These are phyloP conservation scores for Oscheius myriophilus DNA, from an alignment of 2,888 invertebrate genomes.

Conservation along the genomic window DNA sequence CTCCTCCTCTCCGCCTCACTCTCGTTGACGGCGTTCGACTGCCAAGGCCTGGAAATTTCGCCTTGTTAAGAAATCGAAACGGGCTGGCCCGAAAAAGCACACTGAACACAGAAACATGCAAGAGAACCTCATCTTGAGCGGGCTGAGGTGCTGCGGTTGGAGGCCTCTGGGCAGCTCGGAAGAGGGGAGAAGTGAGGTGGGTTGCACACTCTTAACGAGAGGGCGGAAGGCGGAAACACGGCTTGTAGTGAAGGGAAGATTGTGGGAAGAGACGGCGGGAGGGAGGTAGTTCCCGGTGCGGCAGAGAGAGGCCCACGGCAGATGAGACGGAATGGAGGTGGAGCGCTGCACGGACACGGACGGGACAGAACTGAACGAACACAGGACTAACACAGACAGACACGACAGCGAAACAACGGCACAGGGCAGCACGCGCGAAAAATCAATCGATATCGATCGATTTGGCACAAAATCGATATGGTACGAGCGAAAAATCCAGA, in stretches of 20 bases:
- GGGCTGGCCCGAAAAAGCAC: background rate
- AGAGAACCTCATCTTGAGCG: slow-evolving; percentile 47
- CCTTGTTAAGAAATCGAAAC: background rate
- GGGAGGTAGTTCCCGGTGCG: slow-evolving; percentile 34
- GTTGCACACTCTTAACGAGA: slow-evolving; percentile 10
- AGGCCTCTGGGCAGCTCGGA: slow-evolving; percentile 44
- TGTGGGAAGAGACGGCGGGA: slow-evolving; percentile 6
- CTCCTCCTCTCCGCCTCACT: slow-evolving; percentile 67
- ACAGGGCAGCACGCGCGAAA: background rate
- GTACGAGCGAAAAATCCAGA: background rate
- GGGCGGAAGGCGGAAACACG: slow-evolving; percentile 53
- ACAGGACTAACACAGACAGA: slow-evolving; percentile 1
- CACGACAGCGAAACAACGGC: background rate
- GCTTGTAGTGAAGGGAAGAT: slow-evolving; percentile 34
- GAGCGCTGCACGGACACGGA: slow-evolving; percentile 34
- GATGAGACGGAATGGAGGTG: slow-evolving; percentile 42
- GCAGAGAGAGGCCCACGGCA: slow-evolving; percentile 53
- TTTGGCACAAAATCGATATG: background rate
- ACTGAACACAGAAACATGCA: slow-evolving; percentile 11
- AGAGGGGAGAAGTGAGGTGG: slow-evolving; percentile 15
- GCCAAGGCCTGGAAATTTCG: slow-evolving; percentile 60
- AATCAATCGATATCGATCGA: background rate
- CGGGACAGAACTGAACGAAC: slow-evolving; percentile 25
- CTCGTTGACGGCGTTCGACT: slow-evolving; percentile 64
- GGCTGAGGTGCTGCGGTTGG: slow-evolving; percentile 49